These are phyloP conservation scores for Cantharis rustica DNA, from an alignment of 2,888 invertebrate species.

Conservation along the genomic window DNA sequence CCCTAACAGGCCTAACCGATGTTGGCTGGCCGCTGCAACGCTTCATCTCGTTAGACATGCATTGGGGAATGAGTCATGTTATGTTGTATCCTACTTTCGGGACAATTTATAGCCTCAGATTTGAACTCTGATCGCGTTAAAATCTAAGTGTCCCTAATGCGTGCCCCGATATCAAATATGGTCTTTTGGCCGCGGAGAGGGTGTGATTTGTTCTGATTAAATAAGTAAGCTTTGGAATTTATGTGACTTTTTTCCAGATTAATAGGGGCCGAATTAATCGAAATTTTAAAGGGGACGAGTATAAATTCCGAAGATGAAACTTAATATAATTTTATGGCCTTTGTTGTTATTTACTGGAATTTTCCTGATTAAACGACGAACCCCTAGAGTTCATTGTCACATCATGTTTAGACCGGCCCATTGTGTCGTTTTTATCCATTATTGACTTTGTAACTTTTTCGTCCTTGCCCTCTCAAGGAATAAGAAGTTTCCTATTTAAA, in stretches of 20 bases:
- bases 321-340: background rate
- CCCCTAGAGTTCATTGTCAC: background rate
- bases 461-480: background rate
- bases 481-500: background rate
- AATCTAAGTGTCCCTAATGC: constrained; percentile 37
- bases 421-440: background rate
- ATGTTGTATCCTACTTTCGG: constrained; percentile 16
- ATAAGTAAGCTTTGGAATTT: constrained; percentile 34
- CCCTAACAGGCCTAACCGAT: constrained; percentile 29
- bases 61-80: constrained; percentile 40
- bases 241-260: constrained; percentile 27
- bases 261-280: constrained; percentile 9
- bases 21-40: constrained; percentile 28
- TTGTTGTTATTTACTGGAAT: background rate
- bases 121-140: constrained; percentile 41
- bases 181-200: constrained; percentile 9
- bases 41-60: constrained; percentile 40
- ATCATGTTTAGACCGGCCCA: background rate
- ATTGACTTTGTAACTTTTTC: background rate
- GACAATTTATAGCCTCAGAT: constrained; percentile 41
- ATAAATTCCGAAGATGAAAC: background rate
- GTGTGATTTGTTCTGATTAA: constrained; percentile 27
- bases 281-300: background rate
- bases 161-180: constrained; percentile 19
- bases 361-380: background rate